Base-by-base conservation (phyloP, 2,888 invertebrate species). In the Ditula angustiorana region DNA sequence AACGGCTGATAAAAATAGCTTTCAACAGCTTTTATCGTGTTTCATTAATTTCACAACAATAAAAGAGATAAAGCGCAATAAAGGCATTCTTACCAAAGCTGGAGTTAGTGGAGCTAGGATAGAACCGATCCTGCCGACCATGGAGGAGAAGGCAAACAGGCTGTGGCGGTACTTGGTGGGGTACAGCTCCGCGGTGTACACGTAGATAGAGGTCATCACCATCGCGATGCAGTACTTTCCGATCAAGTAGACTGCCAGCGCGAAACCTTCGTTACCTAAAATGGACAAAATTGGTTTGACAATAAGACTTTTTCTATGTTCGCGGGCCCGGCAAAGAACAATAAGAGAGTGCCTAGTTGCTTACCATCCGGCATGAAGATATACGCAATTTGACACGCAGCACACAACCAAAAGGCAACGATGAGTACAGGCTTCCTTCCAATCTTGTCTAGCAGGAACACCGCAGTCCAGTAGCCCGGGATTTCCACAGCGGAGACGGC, bases 381-480 rank as follows among this genome's bases (percentile, higher is more conserved):
- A 74, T 94, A 94, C 0, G 85, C 87, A 10, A 94, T 75, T 72
- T 95, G 95, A 59, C 94, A 93, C 0, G 85, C 74, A 7, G 94
- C 95, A 68, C 95, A 95, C 0, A 94, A 37, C 62, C 94, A 76
- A 80, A 94, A 95, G 0, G 94, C 93, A 0, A 85, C 85, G 30
- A 93, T 93, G 5, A 95, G 81, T 0, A 95, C 94, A 5, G 92
- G 88, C 68, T 94, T 94, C 67, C 95, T 87, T 1, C 95, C 95
- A 7, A 94, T 78, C 58, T 82, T 90, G 66, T 94, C 94, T 76
- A 95, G 88, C n/a, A 95, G 80, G 5, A 94, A 77, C 60, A 94
- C 94, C 0, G 95, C 94, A 21, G 94, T 74, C 74, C 95, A 87
- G 73, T 94, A 95, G 0, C 95, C 96, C 0, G 96, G 96, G 49